phyloP scores from a whole-genome alignment of 1,140 invertebrate species.

The Hylyphantes graminicola region DNA sequence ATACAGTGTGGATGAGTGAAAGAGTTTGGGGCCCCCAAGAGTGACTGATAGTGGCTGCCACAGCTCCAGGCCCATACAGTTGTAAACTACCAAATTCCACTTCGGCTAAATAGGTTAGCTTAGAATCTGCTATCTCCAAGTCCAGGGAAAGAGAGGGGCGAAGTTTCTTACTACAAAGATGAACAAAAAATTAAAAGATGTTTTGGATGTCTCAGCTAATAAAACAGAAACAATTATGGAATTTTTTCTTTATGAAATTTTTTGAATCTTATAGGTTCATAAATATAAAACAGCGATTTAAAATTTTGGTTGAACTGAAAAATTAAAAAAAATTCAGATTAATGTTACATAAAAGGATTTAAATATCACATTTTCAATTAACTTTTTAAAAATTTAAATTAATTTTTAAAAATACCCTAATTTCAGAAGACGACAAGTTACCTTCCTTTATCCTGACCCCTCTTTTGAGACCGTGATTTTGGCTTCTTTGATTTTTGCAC shows the following conservation, averaged over 20 bases:
- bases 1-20: conserved; percentile 46
- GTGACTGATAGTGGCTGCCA: conserved; percentile 46
- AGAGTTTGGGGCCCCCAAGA: conserved; percentile 53
- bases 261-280: too few relatives aligned
- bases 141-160: conserved; percentile 35
- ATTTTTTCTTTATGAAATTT: too few relatives aligned
- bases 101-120: conserved; percentile 55
- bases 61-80: conserved; percentile 57
- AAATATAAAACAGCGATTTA: too few relatives aligned
- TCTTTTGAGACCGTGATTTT: conserved; percentile 39
- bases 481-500: conserved; percentile 52
- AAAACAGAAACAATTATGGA: too few relatives aligned
- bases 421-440: not conserved
- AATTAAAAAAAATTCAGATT: not conserved
- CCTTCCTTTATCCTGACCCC: conserved; percentile 34
- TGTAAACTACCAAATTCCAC: conserved; percentile 57
- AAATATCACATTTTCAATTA: not conserved
- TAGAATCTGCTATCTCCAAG: conserved; percentile 51
- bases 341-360: not conserved
- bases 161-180: conserved; percentile 43
- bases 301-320: not conserved
- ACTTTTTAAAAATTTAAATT: too few relatives aligned
- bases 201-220: not conserved
- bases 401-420: not conserved
- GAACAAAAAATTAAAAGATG: not conserved